Conservation (phyloP, 2,113 vertebrate genomes). For the Empidonax traillii region DNA sequence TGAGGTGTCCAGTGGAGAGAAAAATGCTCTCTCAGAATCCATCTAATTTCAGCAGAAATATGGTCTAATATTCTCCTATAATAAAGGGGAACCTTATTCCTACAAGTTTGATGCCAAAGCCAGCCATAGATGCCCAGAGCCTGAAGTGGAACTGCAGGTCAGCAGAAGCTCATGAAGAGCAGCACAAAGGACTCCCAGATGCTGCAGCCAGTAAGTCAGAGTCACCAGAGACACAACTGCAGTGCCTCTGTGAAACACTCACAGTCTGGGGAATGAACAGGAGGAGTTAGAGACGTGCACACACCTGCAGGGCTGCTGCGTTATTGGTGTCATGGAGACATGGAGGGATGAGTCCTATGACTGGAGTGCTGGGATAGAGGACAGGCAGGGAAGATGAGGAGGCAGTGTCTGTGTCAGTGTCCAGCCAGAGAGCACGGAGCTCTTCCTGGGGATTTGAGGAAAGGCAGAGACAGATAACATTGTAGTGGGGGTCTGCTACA, state of each 20-base stretch:
- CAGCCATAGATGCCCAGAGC: not conserved
- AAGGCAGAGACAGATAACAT: not conserved
- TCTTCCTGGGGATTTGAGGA: not conserved
- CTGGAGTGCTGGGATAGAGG: too few species aligned
- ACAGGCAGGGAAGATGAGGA: not conserved
- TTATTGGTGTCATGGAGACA: too few species aligned
- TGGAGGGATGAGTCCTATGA: not conserved
- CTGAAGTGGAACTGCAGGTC: not conserved
- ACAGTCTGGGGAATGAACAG: not conserved
- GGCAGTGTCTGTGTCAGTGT: not conserved
- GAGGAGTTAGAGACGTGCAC: not conserved
- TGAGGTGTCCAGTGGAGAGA: not conserved
- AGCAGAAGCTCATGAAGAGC: not conserved
- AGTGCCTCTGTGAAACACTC: not conserved
- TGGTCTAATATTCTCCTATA: not conserved
- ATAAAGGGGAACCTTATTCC: not conserved
- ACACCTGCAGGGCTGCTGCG: not conserved
- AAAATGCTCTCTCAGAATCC: not conserved
- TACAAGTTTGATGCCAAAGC: not conserved
- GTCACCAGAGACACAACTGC: not conserved
- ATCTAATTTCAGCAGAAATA: not conserved
- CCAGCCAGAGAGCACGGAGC: not conserved
- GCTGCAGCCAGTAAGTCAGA: not conserved
- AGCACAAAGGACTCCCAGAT: not conserved
- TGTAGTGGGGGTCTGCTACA: not conserved